Evolutionary conservation across 2,113 vertebrate species (phyloP), one percentile per base, ranked within the genome.

Genomic region (Balaenoptera acutorostrata): DNA sequence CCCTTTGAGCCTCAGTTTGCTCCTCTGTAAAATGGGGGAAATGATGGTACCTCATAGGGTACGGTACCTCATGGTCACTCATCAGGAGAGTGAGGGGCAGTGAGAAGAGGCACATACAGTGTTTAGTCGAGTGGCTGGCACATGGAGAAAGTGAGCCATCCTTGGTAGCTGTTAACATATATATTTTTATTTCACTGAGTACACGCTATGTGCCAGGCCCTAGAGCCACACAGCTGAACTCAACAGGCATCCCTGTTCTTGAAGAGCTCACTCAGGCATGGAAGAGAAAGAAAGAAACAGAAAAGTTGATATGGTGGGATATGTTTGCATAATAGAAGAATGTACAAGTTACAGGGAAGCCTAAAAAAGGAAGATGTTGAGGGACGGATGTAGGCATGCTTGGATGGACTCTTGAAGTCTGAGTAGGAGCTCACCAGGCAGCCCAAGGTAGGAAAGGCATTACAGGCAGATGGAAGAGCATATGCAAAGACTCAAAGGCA

Each of bases 311-410:
- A 23, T 0, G 1, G 15, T 23, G 66, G 18, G 84, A 33, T 17
- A 4, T 2, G 31, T 90, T 57, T 55, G 75, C 31, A 14, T 59
- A 41, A 46, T 2, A 33, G 75, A 68, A 52, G 15, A 69, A 39
- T 2, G 2, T 27, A 6, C 13, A 39, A 2, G 55, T 10, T 29
- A 39, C 3, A 6, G n/a, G 11, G 20, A 86, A 36, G 18, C 27
- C 4, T 44, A 5, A 59, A 49, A 7, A 75, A 29, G 2, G 31
- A 57, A 59, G 33, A 5, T 15, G 7, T 83, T 8, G 36, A 63
- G 7, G 25, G 13, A 2, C 2, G 5, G 18, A 17, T 18, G 17
- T 1, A 2, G 83, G 59, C 21, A 14, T 63, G 13, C 18, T 5
- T 57, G 61, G 36, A 23, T 0, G 3, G 61, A 41, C 18, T 69